Conservation (phyloP, 2,113 vertebrate genomes). For the Donacobius atricapilla region DNA sequence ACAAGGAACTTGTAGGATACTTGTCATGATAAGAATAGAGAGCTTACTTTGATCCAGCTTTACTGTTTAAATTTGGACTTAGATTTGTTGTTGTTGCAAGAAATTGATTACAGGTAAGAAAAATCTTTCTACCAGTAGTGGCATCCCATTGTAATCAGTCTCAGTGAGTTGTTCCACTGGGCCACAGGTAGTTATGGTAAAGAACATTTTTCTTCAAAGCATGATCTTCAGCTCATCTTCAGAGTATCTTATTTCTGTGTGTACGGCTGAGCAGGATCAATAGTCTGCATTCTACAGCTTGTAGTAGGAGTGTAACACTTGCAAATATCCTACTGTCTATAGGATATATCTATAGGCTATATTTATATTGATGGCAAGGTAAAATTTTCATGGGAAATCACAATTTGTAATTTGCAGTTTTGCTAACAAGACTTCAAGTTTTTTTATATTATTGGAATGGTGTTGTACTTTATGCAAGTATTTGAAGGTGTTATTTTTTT, state of each 20-base stretch:
- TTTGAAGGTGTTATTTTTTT: not conserved
- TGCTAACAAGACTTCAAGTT: not conserved
- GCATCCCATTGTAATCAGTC: not conserved
- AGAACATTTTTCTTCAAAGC: not conserved
- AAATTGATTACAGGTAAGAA: not conserved
- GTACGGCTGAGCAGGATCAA: not conserved
- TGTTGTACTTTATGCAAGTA: not conserved
- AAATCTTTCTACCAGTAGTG: not conserved
- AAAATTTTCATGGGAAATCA: not conserved
- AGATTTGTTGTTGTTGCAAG: not conserved
- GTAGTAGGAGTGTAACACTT: not conserved
- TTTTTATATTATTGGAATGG: not conserved
- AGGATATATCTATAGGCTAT: not conserved
- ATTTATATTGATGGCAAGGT: not conserved
- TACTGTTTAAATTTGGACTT: not conserved
- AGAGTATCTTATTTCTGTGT: not conserved
- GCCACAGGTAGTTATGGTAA: not conserved
- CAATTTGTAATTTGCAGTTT: not conserved
- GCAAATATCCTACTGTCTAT: not conserved
- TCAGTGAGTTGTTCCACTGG: not conserved
- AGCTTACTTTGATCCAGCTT: not conserved
- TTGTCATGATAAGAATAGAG: not conserved
- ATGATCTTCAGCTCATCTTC: not conserved
- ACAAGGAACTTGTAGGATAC: not conserved
- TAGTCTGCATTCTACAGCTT: not conserved